Percentiles rank a stretch among this genome's conserved stretches.
Conservation (phyloP, 2,797 vertebrate genomes). For the Bradypodion ventrale region DNA sequence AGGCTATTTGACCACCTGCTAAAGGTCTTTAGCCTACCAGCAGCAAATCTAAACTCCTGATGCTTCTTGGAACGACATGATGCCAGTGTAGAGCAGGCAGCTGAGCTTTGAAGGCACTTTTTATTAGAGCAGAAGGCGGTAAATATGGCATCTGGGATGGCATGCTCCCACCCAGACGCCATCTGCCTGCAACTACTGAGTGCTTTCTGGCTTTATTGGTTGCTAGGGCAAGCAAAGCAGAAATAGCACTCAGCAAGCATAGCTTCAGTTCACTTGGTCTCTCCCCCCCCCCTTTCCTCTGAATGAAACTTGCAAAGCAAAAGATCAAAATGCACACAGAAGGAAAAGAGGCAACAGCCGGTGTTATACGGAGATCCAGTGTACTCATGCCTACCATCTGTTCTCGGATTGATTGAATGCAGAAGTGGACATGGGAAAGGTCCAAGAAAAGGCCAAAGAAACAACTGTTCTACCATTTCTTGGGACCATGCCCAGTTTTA, state of each 20-base stretch:
- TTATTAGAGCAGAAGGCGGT: background rate
- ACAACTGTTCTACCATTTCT: background rate
- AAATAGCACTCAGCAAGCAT: background rate
- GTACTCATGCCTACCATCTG: conserved; percentile 57
- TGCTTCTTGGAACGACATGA: background rate
- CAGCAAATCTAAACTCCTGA: background rate
- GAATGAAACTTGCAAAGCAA: conserved; percentile 9
- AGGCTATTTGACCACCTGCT: background rate
- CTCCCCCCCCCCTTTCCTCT: background rate
- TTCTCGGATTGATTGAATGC: conserved; percentile 20
- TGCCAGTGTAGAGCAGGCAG: background rate
- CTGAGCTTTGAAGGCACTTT: background rate
- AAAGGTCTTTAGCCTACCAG: background rate
- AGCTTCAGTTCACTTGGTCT: background rate
- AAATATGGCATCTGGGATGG: background rate
- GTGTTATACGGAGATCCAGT: conserved; percentile 36
- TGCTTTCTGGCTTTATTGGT: background rate
- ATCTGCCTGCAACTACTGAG: background rate
- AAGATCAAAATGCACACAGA: background rate
- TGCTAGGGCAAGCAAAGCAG: background rate
- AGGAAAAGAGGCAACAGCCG: conserved; percentile 28
- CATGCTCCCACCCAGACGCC: background rate
- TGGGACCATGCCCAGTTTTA: background rate
- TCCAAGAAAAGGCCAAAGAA: background rate
- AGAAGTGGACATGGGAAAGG: background rate